Base-by-base conservation (phyloP, 2,797 vertebrate genomes). In the Crocodylus rhombifer region DNA sequence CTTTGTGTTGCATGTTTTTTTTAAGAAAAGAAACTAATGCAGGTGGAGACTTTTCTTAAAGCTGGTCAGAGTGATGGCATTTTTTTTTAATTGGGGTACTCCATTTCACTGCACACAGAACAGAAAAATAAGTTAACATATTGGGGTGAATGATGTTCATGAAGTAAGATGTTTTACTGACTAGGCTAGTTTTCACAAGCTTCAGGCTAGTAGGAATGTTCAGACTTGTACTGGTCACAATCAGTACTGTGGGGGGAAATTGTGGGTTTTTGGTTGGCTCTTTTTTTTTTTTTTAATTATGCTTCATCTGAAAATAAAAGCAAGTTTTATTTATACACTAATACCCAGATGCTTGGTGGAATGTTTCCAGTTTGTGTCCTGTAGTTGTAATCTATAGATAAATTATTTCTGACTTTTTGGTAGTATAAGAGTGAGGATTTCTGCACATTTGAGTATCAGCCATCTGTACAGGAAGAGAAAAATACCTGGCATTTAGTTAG, bases 121-220 rank as follows among this genome's bases (percentile, higher is more conserved):
- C 14, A 23, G 33, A 13, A 36, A 25, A 42, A 25, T 23, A 21
- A 42, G 21, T 20, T 42, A 71, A 33, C 12, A 23, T 42, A 42
- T 33, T 25, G 36, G 25, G 6, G 33, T 21, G 26, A 23, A 51
- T 77, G 26, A 60, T 76, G 80, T 13, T 30, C 2, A 51, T 26
- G 36, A 0, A 3, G 28, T 1, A 58, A 17, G 1, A 2, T 80
- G 1, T 57, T 77, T 13, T 26, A 42, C 21, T 26, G 21, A 25
- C 7, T 42, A 69, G 30, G 67, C 51, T 13, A 25, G 11, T 71
- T 71, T 36, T 71, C 5, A 36, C 21, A 71, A 42, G 30, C 42
- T 10, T 51, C 42, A 51, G 42, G 42, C 85, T 86, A 10, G 0
- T 86, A 60, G 63, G 6, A 86, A 2, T 42, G 42, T 55, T 64